Evolutionary conservation across 2,797 vertebrate species (phyloP).

Genomic region (Pelochelys cantorii): DNA sequence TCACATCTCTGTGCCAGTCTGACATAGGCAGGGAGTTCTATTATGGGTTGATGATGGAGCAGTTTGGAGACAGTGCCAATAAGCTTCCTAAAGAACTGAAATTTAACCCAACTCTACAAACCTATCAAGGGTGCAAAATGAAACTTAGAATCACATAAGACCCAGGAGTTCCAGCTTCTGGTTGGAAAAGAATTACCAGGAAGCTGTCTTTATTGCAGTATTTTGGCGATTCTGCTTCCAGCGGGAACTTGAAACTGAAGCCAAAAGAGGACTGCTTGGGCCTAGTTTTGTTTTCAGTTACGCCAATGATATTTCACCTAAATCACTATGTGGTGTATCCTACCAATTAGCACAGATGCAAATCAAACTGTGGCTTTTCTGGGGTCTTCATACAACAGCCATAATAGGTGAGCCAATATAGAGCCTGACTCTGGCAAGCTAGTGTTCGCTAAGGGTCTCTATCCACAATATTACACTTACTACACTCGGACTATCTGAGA

Average conservation of each 20-base stretch:
- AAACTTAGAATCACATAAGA: background rate
- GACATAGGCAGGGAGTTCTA: background rate
- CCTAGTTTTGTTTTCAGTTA: background rate
- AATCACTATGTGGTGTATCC: rapidly evolving
- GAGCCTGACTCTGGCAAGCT: background rate
- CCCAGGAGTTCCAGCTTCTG: slow-evolving; percentile 1
- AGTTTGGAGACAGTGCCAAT: slow-evolving; percentile 46
- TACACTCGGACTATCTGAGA: background rate
- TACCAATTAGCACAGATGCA: background rate
- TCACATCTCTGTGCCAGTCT: background rate
- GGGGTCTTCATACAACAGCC: background rate
- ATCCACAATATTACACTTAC: background rate
- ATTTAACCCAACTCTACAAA: background rate
- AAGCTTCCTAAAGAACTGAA: slow-evolving; percentile 49
- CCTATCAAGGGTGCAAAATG: background rate
- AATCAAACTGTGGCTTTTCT: background rate
- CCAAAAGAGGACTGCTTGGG: background rate
- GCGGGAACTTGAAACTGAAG: background rate
- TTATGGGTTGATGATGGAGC: slow-evolving; percentile 17
- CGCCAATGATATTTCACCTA: background rate
- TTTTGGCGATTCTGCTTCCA: background rate
- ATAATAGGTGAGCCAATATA: rapidly evolving
- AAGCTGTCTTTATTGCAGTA: background rate
- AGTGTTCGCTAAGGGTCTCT: background rate
- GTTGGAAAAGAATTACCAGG: background rate